These are phyloP conservation scores for Molossus molossus DNA, from an alignment of 2,797 vertebrate genomes.

Conservation along the genomic window DNA sequence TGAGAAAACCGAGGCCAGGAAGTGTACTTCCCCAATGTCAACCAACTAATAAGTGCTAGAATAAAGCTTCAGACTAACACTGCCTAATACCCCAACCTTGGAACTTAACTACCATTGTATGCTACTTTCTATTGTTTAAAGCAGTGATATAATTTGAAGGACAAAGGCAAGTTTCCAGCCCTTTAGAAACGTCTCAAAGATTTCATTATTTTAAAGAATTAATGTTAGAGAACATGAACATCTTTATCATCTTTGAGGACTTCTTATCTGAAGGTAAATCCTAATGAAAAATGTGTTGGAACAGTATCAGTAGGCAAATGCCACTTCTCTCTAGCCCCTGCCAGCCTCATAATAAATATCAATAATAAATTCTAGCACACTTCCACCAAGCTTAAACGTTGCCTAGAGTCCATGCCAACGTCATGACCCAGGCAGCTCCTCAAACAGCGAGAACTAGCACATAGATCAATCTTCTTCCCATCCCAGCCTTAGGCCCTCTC, in stretches of 20 bases:
- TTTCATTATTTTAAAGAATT: slow-evolving; percentile 50
- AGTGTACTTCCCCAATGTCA: not conserved
- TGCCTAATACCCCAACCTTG: not conserved
- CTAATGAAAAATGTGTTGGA: not conserved
- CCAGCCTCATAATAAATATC: not conserved
- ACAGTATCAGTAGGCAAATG: not conserved
- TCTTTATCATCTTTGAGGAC: not conserved
- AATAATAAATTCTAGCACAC: not conserved
- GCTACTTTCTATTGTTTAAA: not conserved
- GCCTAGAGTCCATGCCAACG: not conserved
- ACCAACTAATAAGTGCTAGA: not conserved
- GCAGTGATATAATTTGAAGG: not conserved
- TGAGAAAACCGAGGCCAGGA: not conserved
- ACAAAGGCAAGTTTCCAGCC: not conserved
- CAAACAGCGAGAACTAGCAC: not conserved
- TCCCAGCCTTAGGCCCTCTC: not conserved
- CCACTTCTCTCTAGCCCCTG: not conserved
- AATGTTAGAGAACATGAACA: slow-evolving; percentile 40
- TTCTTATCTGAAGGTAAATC: slow-evolving; percentile 29
- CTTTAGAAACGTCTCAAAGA: not conserved
- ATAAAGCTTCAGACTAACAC: not conserved
- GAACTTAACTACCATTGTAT: not conserved
- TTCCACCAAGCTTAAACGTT: not conserved
- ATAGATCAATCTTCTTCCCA: not conserved
- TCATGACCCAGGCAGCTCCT: not conserved